These are phyloP conservation scores for Nephrotoma flavescens DNA, from an alignment of 2,888 invertebrate genomes.

Conservation along the genomic window DNA sequence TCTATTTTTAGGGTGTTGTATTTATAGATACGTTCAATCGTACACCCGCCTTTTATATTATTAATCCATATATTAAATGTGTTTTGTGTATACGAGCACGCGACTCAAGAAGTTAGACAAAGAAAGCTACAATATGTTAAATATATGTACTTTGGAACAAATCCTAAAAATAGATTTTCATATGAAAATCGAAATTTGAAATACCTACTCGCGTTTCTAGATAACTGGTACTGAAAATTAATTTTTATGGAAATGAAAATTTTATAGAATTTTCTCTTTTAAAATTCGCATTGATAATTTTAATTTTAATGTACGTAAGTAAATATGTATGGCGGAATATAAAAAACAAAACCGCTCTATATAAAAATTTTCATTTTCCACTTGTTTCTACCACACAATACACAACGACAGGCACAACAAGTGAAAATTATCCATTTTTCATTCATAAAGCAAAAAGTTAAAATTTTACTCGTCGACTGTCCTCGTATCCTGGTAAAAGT, in stretches of 20 bases:
- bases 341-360: neutral
- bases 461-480: neutral
- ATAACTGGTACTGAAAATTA: neutral
- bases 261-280: neutral
- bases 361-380: neutral
- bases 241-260: constrained; percentile 3
- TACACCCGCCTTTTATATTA: neutral
- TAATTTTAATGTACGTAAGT: neutral
- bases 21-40: neutral
- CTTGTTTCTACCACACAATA: neutral
- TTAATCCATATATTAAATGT: neutral
- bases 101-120: neutral
- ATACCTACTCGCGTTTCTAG: neutral
- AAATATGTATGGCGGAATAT: neutral
- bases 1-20: constrained; percentile 1
- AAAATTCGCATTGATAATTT: neutral
- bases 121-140: neutral
- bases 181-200: neutral
- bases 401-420: neutral
- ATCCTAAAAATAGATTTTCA: neutral
- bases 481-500: neutral
- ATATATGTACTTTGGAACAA: neutral
- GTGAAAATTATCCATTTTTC: neutral
- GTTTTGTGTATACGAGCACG: neutral
- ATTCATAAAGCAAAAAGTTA: neutral